These are phyloP conservation scores for Drosophila tani DNA, from an alignment of 1,140 invertebrate genomes.

Conservation along the genomic window DNA sequence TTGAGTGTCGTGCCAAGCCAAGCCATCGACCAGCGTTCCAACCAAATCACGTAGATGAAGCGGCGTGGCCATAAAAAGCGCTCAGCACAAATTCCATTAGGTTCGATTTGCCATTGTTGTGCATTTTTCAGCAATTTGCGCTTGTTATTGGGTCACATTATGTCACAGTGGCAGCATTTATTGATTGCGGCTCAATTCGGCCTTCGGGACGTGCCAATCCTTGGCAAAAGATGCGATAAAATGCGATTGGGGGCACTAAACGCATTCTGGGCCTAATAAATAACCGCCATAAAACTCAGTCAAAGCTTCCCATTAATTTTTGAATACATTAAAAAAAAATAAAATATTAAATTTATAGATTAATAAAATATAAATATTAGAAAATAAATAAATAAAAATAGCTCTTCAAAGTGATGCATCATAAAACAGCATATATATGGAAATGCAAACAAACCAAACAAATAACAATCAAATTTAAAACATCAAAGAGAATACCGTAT, in stretches of 20 bases:
- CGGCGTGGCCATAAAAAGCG: conserved; percentile 36
- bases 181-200: conserved; percentile 16
- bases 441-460: no score
- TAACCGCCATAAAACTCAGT: no score
- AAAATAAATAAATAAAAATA: no score
- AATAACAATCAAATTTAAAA: no score
- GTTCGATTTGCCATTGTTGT: conserved; percentile 42
- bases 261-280: not conserved
- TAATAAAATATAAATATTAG: no score
- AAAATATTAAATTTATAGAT: no score
- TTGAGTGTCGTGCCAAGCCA: conserved; percentile 27
- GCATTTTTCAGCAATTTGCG: conserved; percentile 30
- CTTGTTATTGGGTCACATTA: conserved; percentile 41
- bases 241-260: not conserved
- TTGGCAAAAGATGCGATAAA: not conserved
- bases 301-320: no score
- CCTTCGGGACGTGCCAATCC: conserved; percentile 19
- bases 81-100: conserved; percentile 38
- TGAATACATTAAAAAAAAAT: no score
- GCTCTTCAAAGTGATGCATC: no score
- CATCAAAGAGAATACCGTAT: no score
- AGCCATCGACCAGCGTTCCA: conserved; percentile 19
- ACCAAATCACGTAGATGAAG: conserved; percentile 38
- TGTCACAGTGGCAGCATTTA: conserved; percentile 28
- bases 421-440: no score